These are phyloP conservation scores for Oreochromis mossambicus DNA, from an alignment of 2,797 vertebrate species.

Conservation along the genomic window DNA sequence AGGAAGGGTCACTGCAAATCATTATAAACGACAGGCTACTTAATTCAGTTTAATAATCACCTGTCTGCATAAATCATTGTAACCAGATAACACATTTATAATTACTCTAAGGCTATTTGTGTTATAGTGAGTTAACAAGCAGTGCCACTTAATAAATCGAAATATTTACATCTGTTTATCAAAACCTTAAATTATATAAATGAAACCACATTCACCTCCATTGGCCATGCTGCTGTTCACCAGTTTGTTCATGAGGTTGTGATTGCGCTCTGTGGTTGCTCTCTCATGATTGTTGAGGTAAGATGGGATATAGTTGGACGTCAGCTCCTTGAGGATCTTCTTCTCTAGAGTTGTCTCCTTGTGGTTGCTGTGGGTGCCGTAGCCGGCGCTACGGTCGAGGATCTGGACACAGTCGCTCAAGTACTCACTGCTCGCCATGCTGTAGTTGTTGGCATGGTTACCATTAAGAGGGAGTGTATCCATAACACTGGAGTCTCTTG, in stretches of 20 bases:
- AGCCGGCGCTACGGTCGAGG: conserved; percentile 83
- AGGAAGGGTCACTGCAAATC: neutral
- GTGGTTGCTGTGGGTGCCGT: conserved; percentile 84
- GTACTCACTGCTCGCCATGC: conserved; percentile 93
- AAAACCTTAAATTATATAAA: neutral
- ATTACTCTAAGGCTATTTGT: neutral
- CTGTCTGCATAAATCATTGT: neutral
- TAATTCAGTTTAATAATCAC: neutral
- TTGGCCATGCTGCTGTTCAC: conserved; percentile 88
- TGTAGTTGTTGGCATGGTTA: conserved; percentile 99
- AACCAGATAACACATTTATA: neutral
- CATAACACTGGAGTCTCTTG: conserved; percentile 99
- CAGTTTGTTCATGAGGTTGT: conserved; percentile 95
- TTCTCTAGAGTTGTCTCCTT: conserved; percentile 95
- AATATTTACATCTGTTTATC: neutral
- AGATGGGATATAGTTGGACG: conserved; percentile 95
- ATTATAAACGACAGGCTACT: neutral
- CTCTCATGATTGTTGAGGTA: conserved; percentile 97
- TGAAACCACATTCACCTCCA: conserved; percentile 62
- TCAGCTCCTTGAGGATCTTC: conserved; percentile 98
- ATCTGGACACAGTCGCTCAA: conserved; percentile 97
- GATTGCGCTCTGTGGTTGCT: conserved; percentile 85
- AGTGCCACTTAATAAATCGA: neutral
- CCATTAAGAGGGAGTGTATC: conserved; percentile 99
- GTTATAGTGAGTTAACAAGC: neutral